A percentile compares a stretch with the other conserved stretches of the same genome.
Evolutionary conservation across 1,140 invertebrate genomes (phyloP).

Genomic region (Drosophila pandora): DNA sequence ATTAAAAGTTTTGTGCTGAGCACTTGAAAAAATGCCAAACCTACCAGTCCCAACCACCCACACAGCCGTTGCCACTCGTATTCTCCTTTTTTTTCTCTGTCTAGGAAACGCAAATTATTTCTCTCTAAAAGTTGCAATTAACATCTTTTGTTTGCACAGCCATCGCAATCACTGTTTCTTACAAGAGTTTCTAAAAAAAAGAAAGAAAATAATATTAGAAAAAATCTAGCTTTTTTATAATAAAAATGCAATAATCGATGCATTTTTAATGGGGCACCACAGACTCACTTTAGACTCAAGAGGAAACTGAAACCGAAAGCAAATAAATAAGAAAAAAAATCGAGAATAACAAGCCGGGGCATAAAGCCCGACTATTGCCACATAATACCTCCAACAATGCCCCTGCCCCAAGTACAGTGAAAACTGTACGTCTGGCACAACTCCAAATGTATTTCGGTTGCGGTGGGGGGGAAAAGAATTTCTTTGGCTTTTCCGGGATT

Average conservation of each 20-base stretch:
- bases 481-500: conserved; percentile 53
- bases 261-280: conserved; percentile 35
- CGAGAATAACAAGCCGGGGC: conserved; percentile 27
- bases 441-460: conserved; percentile 31
- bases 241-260: neutral
- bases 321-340: conserved; percentile 41
- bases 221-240: neutral
- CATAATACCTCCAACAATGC: conserved; percentile 28
- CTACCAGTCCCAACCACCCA: neutral
- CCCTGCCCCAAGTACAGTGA: conserved; percentile 34
- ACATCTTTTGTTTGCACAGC: conserved; percentile 35
- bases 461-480: conserved; percentile 7
- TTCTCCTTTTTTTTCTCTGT: conserved; percentile 9
- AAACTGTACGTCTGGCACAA: conserved; percentile 49
- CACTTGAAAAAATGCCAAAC: conserved; percentile 55
- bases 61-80: conserved; percentile 2
- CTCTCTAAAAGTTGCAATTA: conserved; percentile 26
- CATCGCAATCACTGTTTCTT: conserved; percentile 9
- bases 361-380: conserved; percentile 35
- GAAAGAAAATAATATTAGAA: too few species aligned
- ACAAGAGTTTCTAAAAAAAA: too few species aligned
- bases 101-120: conserved; percentile 25
- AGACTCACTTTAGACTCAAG: neutral
- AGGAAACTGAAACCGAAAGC: conserved; percentile 18
- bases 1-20: conserved; percentile 67